Base-by-base conservation (phyloP, 2,888 invertebrate species). In the Sinodicranocentrus sp. region DNA sequence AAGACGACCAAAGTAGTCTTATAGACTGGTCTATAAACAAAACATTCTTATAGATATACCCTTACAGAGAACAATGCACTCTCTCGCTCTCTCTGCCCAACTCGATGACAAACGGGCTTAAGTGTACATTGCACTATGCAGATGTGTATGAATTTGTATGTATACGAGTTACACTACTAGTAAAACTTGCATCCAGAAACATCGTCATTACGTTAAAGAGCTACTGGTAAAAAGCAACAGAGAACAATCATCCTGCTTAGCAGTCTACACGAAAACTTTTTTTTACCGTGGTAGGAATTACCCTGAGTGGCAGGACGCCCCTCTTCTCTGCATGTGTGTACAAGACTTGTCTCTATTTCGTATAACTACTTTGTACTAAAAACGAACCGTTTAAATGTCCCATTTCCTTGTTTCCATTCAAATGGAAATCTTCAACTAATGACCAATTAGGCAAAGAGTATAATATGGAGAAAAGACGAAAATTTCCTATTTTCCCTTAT, bases 341-440 rank as follows among this genome's bases (percentile, higher is more conserved):
- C 15, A 17, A 2, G n/a, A 61, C 28, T 10, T 10, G 15, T 48
- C 6, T 6, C 6, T 48, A 48, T 48, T 48, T 48, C n/a, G 48
- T 48, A 10, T 6, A 48, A 48, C 15, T 48, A n/a, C 15, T 48
- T 10, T n/a, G 61, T 26, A 28, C 25, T 23, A 57, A 57, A 61
- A 61, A 17, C n/a, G 28, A 2, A 61, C 25, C 28, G 57, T 33
- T 77, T 39, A 77, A 77, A 65, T 77, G 68, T 57, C 57, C 78
- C 61, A 70, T 70, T 78, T 68, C 70, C 70, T 44, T 33, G 70
- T 78, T 68, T 84, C 72, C 61, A 78, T 84, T 84, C 78, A 73
- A 84, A 78, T 84, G 78, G 78, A 68, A 73, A 84, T 84, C 72
- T 78, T 59, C 73, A 61, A 59, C 78, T 84, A 84, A 84, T 84